Conservation (phyloP, 2,113 vertebrate genomes). For the Ptilonorhynchus violaceus region DNA sequence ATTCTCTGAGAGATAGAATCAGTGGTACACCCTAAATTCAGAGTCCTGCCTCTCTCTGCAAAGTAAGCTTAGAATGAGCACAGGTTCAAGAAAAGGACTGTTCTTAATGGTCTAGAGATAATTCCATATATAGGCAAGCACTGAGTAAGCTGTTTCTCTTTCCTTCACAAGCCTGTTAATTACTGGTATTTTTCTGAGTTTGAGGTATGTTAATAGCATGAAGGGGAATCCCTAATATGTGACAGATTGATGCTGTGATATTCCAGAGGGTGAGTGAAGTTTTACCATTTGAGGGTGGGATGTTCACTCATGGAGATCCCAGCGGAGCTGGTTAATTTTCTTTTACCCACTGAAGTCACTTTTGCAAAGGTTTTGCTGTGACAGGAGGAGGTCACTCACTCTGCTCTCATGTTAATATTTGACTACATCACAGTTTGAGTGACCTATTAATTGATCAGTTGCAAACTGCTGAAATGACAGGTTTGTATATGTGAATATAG, state of each 20-base stretch:
- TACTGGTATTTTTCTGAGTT: not conserved
- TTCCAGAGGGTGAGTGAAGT: not conserved
- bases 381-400: not conserved
- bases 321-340: not conserved
- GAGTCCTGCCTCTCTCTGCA: not conserved
- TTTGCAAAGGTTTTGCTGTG: not conserved
- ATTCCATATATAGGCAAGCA: not conserved
- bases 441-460: conserved; percentile 42
- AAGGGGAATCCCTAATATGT: conserved; percentile 17
- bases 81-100: not conserved
- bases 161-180: not conserved
- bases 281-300: not conserved
- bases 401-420: conserved; percentile 28
- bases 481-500: not conserved
- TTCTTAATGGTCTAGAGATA: not conserved
- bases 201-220: not conserved
- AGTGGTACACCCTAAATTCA: not conserved
- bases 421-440: conserved; percentile 12
- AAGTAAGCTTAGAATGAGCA: not conserved
- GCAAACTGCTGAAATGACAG: conserved; percentile 29
- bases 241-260: not conserved
- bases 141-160: not conserved
- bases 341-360: not conserved
- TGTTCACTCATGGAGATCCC: not conserved
- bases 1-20: not conserved